A percentile compares a stretch with the other conserved stretches of the same genome.
These are phyloP conservation scores for Sialia sialis DNA, from an alignment of 2,113 vertebrate genomes.

Conservation along the genomic window DNA sequence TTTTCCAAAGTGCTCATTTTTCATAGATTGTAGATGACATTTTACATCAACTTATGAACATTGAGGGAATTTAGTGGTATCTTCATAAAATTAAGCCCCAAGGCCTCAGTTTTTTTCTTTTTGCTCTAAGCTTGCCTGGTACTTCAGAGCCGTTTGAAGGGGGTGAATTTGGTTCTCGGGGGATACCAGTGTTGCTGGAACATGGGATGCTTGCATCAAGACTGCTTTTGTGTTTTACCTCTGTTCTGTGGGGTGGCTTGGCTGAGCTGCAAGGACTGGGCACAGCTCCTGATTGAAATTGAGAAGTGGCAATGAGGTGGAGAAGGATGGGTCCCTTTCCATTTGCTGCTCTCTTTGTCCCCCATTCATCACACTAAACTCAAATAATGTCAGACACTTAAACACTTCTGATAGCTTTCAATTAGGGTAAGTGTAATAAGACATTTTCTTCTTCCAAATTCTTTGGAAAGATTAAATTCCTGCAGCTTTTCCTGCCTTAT, in stretches of 20 bases:
- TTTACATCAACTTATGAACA: neutral
- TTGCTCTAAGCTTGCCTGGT: neutral
- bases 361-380: neutral
- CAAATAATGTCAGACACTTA: neutral
- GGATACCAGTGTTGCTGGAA: accelerated
- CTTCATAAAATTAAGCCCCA: neutral
- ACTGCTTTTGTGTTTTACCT: neutral
- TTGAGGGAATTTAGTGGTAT: neutral
- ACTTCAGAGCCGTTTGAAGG: neutral
- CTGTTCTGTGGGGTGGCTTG: neutral
- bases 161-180: neutral
- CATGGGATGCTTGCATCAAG: neutral
- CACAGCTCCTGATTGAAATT: neutral
- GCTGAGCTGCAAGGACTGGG: neutral
- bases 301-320: neutral
- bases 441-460: neutral
- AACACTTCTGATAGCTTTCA: neutral
- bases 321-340: neutral
- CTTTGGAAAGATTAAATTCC: neutral
- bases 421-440: neutral
- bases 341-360: neutral
- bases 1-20: neutral
- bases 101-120: neutral
- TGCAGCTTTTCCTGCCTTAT: neutral
- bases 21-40: neutral